Base-by-base conservation (phyloP, 2,113 vertebrate genomes). In the Crotalus viridis region DNA sequence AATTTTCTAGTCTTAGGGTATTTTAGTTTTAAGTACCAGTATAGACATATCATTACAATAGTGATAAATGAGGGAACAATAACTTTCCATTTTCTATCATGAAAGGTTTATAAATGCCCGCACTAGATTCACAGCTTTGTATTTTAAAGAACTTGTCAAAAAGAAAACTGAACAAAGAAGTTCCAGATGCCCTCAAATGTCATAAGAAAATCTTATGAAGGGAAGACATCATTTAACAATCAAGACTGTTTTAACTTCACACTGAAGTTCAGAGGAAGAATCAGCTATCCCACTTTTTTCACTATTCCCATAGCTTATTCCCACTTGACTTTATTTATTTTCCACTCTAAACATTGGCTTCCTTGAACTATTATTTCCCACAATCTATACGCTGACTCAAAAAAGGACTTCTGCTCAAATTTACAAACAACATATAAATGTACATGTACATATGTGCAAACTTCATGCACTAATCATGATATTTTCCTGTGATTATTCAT, bases 401-500 rank as follows among this genome's bases (percentile, higher is more conserved):
- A 94, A 7, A 19, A 9, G 39, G 56, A 57, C 52, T 74, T 87
- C 46, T 91, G 33, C 43, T 39, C 88, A 19, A n/a, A 92, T 74
- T 89, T 94, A 95, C 74, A 91, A 92, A 92, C 96, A 95, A 46
- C 95, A 64, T 88, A 22, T 92, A 92, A 56, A 93, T 93, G 91
- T 55, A 39, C 33, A 21, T 81, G 33, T 91, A 93, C 87, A 94
- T 92, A 94, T 92, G 94, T 93, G 93, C 69, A 94, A 96, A 96
- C 21, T 87, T 22, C 0, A 57, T 74, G 61, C 85, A 89, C 74
- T 91, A 87, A 97, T 96, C 39, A 96, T 39, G 90, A 93, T 95
- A 92, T 26, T 3, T 95, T 96, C 96, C 95, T 96, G 95, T 97
- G 95, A 95, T 95, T 94, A 95, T 96, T 96, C 96, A 94, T 96